Evolutionary conservation across 2,888 invertebrate genomes (phyloP).

Genomic region (Drosophila neutralis): DNA sequence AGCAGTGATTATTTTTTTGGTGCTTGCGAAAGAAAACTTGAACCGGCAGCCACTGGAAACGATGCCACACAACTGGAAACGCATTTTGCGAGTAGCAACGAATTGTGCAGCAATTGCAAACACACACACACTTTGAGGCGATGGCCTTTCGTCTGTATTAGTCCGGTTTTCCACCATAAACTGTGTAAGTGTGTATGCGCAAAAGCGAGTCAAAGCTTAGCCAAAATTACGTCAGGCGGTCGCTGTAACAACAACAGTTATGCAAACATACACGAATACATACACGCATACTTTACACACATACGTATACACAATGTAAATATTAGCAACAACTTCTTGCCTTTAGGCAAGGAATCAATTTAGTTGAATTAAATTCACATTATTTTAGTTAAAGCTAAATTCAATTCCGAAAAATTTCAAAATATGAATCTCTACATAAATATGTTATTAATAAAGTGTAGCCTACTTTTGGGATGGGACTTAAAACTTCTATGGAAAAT

Average conservation of each 20-base stretch:
- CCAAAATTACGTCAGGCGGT: conserved; percentile 52
- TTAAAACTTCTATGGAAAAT: background rate
- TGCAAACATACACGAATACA: background rate
- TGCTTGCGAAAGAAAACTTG: conserved; percentile 50
- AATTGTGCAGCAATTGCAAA: conserved; percentile 63
- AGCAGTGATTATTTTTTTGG: conserved; percentile 13
- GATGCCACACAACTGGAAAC: conserved; percentile 75
- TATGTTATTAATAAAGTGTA: background rate
- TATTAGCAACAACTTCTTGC: background rate
- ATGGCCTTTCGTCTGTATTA: background rate
- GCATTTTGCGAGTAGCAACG: conserved; percentile 46
- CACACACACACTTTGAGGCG: conserved; percentile 14
- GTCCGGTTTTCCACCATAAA: background rate
- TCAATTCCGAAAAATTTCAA: background rate
- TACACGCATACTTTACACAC: background rate
- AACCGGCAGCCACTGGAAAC: conserved; percentile 66
- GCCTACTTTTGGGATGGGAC: conserved; percentile 11
- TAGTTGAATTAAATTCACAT: background rate
- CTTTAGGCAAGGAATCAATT: background rate
- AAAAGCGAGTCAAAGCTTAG: conserved; percentile 34
- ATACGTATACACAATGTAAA: background rate
- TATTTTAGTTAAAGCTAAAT: background rate
- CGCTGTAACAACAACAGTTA: conserved; percentile 31
- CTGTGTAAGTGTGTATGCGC: conserved; percentile 6
- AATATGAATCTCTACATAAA: background rate